These are phyloP conservation scores for Ridgeia piscesae DNA, from an alignment of 1,140 invertebrate genomes.

Conservation along the genomic window DNA sequence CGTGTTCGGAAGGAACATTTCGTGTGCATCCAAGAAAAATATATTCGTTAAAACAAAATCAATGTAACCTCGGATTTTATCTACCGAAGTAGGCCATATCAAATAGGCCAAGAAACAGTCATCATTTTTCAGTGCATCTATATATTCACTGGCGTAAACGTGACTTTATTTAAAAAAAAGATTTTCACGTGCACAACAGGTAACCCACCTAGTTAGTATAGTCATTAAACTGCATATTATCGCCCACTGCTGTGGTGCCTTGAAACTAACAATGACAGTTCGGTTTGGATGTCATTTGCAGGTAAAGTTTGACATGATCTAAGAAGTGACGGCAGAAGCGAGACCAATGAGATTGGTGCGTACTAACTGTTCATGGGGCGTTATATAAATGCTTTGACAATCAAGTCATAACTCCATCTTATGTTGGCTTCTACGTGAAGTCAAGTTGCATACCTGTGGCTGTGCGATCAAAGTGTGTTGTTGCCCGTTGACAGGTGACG, in stretches of 20 bases:
- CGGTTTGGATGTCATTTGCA: not conserved
- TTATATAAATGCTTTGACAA: not conserved
- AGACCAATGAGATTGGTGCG: not conserved
- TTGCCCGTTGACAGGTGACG: not conserved
- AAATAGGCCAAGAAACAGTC: too few relatives aligned
- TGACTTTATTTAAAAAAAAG: too few relatives aligned
- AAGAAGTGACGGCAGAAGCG: not conserved
- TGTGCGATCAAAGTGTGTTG: not conserved
- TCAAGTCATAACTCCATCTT: not conserved
- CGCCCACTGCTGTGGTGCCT: not conserved
- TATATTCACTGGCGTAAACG: too few relatives aligned
- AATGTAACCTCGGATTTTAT: too few relatives aligned
- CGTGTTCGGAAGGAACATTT: too few relatives aligned
- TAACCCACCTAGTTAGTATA: too few relatives aligned
- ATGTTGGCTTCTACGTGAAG: not conserved
- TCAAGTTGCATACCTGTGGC: not conserved
- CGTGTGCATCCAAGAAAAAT: too few relatives aligned
- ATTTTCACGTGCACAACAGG: too few relatives aligned
- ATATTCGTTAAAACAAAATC: too few relatives aligned
- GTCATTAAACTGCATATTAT: not conserved
- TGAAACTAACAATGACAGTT: not conserved
- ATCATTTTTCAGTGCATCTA: too few relatives aligned
- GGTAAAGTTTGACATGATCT: not conserved
- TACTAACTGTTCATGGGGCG: not conserved
- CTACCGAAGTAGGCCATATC: too few relatives aligned